Evolutionary conservation across 2,113 vertebrate species (phyloP), one percentile per base, ranked within the genome.

Genomic region (Bombycilla garrulus): DNA sequence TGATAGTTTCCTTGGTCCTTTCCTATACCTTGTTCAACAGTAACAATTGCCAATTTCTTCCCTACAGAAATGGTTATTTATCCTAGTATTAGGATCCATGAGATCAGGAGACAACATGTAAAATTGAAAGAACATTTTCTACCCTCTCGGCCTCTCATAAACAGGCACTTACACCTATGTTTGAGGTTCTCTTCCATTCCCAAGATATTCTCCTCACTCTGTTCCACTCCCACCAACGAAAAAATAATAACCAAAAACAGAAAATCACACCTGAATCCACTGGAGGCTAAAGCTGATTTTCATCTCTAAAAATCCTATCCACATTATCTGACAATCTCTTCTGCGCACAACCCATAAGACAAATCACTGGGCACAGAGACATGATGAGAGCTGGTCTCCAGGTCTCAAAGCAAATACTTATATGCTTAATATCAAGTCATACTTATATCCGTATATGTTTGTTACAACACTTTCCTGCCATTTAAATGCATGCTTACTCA

Each of bases 141-240:
- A 28, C 28, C 12, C 15, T 36, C 50, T 69, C 31, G 65, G 7
- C 6, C 42, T 78, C 15, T 45, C 33, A 62, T 58, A 64, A 81
- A n/a, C 14, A 42, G n/a, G 10, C 3, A 9, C 10, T 61, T 71
- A 76, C 7, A 6, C 23, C 14, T 53, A 2, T n/a, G 20, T 21
- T 81, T 81, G 31, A 12, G 36, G 16, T 22, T 48, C 24, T 73
- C 12, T 47, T 44, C 35, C 15, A 66, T 62, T 67, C 11, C 42
- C 20, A 38, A 50, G 9, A 76, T 15, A 48, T 62, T 23, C 12
- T 60, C 6, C 12, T 21, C 8, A 14, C 6, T 19, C 15, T 11
- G n/a, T n/a, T 7, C 3, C 6, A 3, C 6, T 2, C 1, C 2
- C 3, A 5, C 1, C 13, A 5, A 2, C 12, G 38, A 29, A 38